Conservation (phyloP, 2,888 invertebrate species). For the Calameuta idolon region DNA sequence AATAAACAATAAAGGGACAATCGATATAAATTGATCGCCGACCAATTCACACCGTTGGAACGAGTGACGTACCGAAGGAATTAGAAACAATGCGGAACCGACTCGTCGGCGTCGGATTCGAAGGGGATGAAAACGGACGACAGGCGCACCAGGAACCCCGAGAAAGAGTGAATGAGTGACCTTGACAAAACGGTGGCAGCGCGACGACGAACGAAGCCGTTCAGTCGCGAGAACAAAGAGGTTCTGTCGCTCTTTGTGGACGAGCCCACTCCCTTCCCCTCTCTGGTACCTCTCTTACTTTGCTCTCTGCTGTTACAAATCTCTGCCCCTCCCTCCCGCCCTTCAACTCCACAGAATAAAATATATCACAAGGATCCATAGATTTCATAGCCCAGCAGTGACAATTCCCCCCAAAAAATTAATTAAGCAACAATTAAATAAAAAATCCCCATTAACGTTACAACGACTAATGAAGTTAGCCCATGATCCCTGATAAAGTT, state of each 20-base stretch:
- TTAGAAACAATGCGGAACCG: neutral
- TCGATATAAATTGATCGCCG: too few species aligned
- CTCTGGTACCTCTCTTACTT: slow-evolving; percentile 33
- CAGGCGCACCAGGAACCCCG: neutral
- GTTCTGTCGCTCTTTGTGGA: slow-evolving; percentile 64
- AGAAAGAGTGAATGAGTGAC: slow-evolving; percentile 59
- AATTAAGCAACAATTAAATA: too few species aligned
- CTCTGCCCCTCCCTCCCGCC: slow-evolving; percentile 2
- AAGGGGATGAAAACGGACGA: slow-evolving; percentile 9
- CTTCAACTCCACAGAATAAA: slow-evolving; percentile 1
- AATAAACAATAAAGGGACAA: too few species aligned
- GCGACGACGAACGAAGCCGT: slow-evolving; percentile 61
- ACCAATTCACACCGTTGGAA: too few species aligned
- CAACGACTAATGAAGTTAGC: too few species aligned
- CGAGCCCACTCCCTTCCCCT: slow-evolving; percentile 20
- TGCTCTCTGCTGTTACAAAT: slow-evolving; percentile 1
- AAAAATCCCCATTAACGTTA: too few species aligned
- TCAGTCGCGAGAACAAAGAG: slow-evolving; percentile 66
- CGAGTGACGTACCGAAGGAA: neutral
- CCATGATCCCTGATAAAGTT: too few species aligned
- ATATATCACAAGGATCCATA: neutral
- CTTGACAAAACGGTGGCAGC: slow-evolving; percentile 63
- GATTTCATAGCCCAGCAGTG: neutral
- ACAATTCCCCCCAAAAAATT: too few species aligned
- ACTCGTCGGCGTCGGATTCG: neutral